Evolutionary conservation across 2,888 invertebrate genomes (phyloP), one percentile per base, ranked within the genome.

Genomic region (Chrysolina americana): DNA sequence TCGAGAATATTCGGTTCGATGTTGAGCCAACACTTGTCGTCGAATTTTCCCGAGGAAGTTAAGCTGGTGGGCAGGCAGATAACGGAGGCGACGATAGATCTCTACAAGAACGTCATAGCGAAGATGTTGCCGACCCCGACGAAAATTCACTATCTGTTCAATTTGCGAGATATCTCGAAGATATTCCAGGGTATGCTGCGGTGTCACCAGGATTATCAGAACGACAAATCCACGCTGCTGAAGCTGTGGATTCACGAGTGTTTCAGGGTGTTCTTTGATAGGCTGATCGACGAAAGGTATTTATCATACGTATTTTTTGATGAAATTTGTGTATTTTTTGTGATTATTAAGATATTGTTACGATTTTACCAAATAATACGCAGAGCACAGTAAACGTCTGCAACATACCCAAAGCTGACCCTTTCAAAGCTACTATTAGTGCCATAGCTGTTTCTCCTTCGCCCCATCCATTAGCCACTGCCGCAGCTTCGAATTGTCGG

Each of bases 131-230:
- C 97, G 0, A 97, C 96, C 0, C 97, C 97, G 0, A 91, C 93
- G 75, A 97, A 96, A 87, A 95, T 95, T 86, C 97, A 97, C 88
- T 97, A 97, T 83, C 89, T 96, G 48, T 97, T 97, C 89, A 97
- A 96, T 87, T 88, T 97, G 82, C 89, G 96, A 79, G 97, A 97
- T 83, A 96, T 97, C 79, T 96, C 96, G 0, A 95, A 93, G 89
- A 93, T 96, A 50, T 93, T 93, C 82, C 93, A 96, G 91, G 96
- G 96, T 5, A 86, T 97, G 17, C 87, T 97, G 19, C 90, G 96
- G 76, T 92, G 94, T 78, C 92, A 94, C 86, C 93, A 92, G 74
- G 94, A 95, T 80, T 93, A 93, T 83, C 95, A 95, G 76, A 94
- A 93, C 83, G 94, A 93, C 0, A 94, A 92, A 81, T 82, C 89